Percentiles rank a stretch among this genome's conserved stretches.
phyloP scores from a whole-genome alignment of 2,888 invertebrate genomes.

The Autographa pulchrina region DNA sequence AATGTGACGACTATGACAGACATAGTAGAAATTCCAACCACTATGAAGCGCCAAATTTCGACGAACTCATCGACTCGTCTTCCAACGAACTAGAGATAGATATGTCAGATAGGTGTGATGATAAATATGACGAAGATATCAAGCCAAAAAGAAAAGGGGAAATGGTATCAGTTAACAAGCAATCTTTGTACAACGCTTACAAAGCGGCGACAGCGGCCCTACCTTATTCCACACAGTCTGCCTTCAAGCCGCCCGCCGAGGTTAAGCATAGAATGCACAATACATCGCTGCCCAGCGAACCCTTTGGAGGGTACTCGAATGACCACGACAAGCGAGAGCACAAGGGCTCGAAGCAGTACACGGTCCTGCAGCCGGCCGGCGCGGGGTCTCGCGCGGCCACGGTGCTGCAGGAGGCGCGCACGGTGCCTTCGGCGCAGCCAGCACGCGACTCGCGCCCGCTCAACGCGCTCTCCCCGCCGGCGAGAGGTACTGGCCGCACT shows the following conservation, averaged over 20 bases:
- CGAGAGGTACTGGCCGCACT: constrained; percentile 91
- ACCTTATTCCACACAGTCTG: constrained; percentile 93
- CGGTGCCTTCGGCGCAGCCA: constrained; percentile 87
- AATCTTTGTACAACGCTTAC: constrained; percentile 88
- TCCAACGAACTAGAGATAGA: constrained; percentile 94
- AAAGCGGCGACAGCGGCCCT: constrained; percentile 88
- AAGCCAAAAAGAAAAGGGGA: constrained; percentile 87
- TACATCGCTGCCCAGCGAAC: constrained; percentile 89
- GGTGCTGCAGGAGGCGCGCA: constrained; percentile 93
- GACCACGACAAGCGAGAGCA: constrained; percentile 82
- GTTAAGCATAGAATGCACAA: constrained; percentile 88
- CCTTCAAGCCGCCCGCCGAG: constrained; percentile 94
- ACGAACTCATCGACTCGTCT: constrained; percentile 93
- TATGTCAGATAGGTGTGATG: constrained; percentile 92
- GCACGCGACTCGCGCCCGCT: constrained; percentile 84
- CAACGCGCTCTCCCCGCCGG: constrained; percentile 92
- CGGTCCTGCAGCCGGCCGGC: constrained; percentile 95
- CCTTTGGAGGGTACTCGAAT: constrained; percentile 93
- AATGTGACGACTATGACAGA: constrained; percentile 80
- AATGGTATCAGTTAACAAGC: constrained; percentile 84
- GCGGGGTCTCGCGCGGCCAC: constrained; percentile 94
- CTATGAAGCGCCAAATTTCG: constrained; percentile 93
- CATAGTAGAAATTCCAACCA: constrained; percentile 88
- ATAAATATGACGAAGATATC: constrained; percentile 90
- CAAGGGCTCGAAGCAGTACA: constrained; percentile 94